Evolutionary conservation across 2,113 vertebrate species (phyloP), one percentile per base, ranked within the genome.

Genomic region (Merops nubicus): DNA sequence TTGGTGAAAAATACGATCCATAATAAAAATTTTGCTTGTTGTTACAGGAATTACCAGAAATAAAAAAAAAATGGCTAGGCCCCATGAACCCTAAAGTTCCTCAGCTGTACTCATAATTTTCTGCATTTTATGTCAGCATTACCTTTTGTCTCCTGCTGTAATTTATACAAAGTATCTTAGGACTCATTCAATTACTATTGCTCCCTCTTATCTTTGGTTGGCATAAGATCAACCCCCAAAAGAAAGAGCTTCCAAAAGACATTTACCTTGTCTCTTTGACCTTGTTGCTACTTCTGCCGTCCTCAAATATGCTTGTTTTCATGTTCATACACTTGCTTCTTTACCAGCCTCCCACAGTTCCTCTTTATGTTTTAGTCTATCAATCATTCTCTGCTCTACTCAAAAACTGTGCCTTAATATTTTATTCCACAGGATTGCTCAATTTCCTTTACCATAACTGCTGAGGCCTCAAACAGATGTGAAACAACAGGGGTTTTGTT

Each of bases 11-110:
- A 97, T 96, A 97, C 72, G 92, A 94, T 60, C 56, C 60, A 89
- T 91, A 93, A 96, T 96, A 97, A 98, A 98, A 98, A 91, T 84
- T 88, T 95, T 96, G 93, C 97, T 95, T 92, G 89, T 51, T 93
- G n/a, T 74, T 95, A 75, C 29, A 95, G 91, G 88, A 96, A 94
- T 95, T 89, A 62, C 8, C 68, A 95, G 89, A 94, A 97, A 82
- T 78, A 70, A 96, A 95, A 92, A 60, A 45, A 54, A 45, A 9
- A 26, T 63, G 17, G 17, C 34, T 33, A 26, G 29, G 43, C 7
- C 29, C 8, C 72, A 26, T 47, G 54, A 83, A 57, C 43, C 14
- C 19, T 48, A 29, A 53, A 80, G 31, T n/a, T 80, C 8, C n/a
- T 64, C 38, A 69, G 42, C 28, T 78, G 54, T 29, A 29, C 14